Base-by-base conservation (phyloP, 1,140 invertebrate genomes). In the Lethocerus indicus region DNA sequence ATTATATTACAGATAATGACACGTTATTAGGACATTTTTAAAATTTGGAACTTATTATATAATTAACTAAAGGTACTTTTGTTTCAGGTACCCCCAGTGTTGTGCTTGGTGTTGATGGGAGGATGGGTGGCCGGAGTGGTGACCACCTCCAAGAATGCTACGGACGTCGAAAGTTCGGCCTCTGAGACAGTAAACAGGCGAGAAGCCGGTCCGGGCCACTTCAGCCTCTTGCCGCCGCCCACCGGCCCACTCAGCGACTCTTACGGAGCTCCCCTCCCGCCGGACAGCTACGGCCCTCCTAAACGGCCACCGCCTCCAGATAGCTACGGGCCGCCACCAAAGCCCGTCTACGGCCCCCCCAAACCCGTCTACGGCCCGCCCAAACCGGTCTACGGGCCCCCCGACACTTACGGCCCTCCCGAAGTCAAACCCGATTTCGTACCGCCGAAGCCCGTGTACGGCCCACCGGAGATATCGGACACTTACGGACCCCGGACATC, bases 341-440 rank as follows among this genome's bases (percentile, higher is more conserved):
- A 53, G 54, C 41, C 56, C 54, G 60, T 61, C 50, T 70, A 64
- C 50, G 67, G 66, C 0, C 64, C 66, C 0, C 66, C 62, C 51
- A 59, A 58, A 20, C 60, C 66, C 65, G 16, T 61, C 63, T 23
- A 64, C 67, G 25, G 58, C 62, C 47, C 61, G 0, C 61, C 62
- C 1, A 64, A 64, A 53, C 63, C 62, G 26, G 61, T 59, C 29
- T 66, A 69, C 37, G 62, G 60, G 0, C 60, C 55, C n/a, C 60
- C 62, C 46, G 55, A 55, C 47, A 27, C 47, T 57, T 51, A 5
- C 7, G 29, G 35, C 4, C 42, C 42, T 18, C 42, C 42, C 7
- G 23, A 44, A 5, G n/a, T 20, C n/a, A 39, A 39, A 39, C 13
- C 40, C 50, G 27, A 39, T 44, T 32, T 48, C 53, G 36, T 45